Evolutionary conservation across 2,797 vertebrate genomes (phyloP).

Genomic region (Peromyscus melanophrys): DNA sequence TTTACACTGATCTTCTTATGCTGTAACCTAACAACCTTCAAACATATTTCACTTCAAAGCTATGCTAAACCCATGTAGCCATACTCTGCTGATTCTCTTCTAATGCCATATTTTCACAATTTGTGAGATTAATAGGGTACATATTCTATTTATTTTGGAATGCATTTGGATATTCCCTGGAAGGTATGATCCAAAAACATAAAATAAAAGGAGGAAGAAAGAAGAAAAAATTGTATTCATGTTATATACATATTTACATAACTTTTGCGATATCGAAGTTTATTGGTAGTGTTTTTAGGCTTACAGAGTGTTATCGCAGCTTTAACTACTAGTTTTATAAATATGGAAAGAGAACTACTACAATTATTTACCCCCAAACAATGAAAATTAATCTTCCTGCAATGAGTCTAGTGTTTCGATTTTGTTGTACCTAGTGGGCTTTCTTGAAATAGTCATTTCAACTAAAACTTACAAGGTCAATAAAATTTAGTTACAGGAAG

Average conservation of each 20-base stretch:
- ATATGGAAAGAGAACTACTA: neutral
- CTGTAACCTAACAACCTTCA: conserved; percentile 32
- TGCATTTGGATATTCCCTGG: conserved; percentile 26
- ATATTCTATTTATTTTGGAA: conserved; percentile 58
- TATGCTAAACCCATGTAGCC: neutral
- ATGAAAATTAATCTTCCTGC: conserved; percentile 23
- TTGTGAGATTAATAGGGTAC: conserved; percentile 6
- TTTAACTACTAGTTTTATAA: neutral
- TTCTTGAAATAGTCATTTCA: neutral
- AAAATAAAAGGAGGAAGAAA: conserved; percentile 6
- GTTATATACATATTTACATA: conserved; percentile 23
- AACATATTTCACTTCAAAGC: conserved; percentile 56
- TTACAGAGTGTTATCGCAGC: conserved; percentile 1
- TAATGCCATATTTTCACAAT: conserved; percentile 31
- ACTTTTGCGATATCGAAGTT: neutral
- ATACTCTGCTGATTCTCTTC: neutral
- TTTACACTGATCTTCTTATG: conserved; percentile 2
- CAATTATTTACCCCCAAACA: neutral
- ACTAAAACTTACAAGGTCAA: neutral
- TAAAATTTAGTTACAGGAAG: conserved; percentile 16
- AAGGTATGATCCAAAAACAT: conserved; percentile 46
- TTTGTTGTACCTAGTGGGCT: neutral
- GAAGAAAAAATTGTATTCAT: conserved; percentile 18
- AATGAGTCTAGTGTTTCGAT: conserved; percentile 37
- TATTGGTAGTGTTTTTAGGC: conserved; percentile 21